Percentiles rank a stretch among this genome's conserved stretches.
These are phyloP conservation scores for Leucoraja erinaceus DNA, from an alignment of 2,113 vertebrate species.

Conservation along the genomic window DNA sequence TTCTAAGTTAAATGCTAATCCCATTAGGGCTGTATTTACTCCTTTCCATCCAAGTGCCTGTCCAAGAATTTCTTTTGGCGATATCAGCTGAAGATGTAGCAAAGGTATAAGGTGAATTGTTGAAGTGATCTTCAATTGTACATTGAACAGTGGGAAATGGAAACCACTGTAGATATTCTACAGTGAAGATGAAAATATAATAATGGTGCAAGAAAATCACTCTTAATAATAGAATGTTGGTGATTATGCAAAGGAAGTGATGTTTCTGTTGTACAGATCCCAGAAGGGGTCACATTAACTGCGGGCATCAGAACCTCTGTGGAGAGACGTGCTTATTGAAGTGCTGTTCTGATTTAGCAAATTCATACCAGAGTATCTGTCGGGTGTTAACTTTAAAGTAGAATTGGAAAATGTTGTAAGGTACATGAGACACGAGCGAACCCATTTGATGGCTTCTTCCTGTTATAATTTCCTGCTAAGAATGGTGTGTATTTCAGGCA, in stretches of 20 bases:
- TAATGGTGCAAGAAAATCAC: too few relatives aligned
- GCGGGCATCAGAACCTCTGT: background rate
- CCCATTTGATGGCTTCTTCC: background rate
- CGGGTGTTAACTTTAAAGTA: background rate
- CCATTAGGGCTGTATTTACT: too few relatives aligned
- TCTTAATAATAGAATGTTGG: too few relatives aligned
- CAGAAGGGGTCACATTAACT: background rate
- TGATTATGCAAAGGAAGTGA: background rate
- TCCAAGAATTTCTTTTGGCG: too few relatives aligned
- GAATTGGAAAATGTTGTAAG: background rate
- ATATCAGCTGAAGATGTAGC: too few relatives aligned
- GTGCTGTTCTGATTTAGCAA: background rate
- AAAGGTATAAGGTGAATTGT: too few relatives aligned
- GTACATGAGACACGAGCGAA: background rate
- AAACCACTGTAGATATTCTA: too few relatives aligned
- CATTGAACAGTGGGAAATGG: too few relatives aligned
- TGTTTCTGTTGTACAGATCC: background rate
- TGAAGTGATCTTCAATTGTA: too few relatives aligned
- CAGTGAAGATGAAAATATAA: too few relatives aligned
- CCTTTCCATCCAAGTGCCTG: too few relatives aligned
- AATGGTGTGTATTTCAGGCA: background rate
- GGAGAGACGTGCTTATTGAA: background rate
- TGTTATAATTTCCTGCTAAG: background rate
- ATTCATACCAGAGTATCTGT: background rate
- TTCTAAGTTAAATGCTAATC: too few relatives aligned